A percentile compares a stretch with the other conserved stretches of the same genome.
Conservation (phyloP, 2,797 vertebrate species). For the Intellagama lesueurii region DNA sequence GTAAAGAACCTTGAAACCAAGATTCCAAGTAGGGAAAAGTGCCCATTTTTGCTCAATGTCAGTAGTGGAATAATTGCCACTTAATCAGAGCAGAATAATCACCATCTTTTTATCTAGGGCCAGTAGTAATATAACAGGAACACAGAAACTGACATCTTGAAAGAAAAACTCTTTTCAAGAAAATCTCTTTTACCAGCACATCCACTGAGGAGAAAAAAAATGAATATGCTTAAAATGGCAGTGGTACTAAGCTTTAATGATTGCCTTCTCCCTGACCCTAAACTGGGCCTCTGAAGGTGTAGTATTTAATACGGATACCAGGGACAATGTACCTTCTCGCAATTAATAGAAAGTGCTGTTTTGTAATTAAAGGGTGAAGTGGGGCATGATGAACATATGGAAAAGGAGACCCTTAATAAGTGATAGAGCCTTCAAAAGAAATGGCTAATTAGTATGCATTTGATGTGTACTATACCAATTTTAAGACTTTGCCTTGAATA, state of each 20-base stretch:
- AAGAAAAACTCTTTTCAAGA: constrained; percentile 55
- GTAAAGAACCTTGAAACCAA: background rate
- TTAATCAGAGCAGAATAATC: constrained; percentile 23
- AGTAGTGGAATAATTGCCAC: constrained; percentile 24
- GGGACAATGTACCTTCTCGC: constrained; percentile 74
- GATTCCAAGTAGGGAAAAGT: background rate
- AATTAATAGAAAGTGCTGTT: constrained; percentile 77
- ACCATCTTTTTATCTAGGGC: constrained; percentile 17
- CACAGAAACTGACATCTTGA: constrained; percentile 34
- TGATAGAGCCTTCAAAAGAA: constrained; percentile 80
- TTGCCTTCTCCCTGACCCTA: constrained; percentile 67
- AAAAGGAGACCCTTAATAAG: constrained; percentile 79
- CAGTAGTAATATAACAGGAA: constrained; percentile 1
- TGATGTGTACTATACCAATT: constrained; percentile 80
- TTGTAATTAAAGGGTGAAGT: constrained; percentile 81
- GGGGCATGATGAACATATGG: constrained; percentile 80
- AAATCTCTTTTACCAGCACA: constrained; percentile 30
- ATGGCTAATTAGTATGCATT: constrained; percentile 82
- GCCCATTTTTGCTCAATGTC: background rate
- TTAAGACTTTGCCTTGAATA: constrained; percentile 82
- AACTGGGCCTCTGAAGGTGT: constrained; percentile 73
- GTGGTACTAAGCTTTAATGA: constrained; percentile 54
- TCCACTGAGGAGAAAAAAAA: constrained; percentile 21
- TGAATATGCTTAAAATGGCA: constrained; percentile 51
- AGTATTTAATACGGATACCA: constrained; percentile 69